A percentile compares a stretch with the other conserved stretches of the same genome.
These are phyloP conservation scores for Aspidapion aeneum DNA, from an alignment of 2,888 invertebrate species.

Conservation along the genomic window DNA sequence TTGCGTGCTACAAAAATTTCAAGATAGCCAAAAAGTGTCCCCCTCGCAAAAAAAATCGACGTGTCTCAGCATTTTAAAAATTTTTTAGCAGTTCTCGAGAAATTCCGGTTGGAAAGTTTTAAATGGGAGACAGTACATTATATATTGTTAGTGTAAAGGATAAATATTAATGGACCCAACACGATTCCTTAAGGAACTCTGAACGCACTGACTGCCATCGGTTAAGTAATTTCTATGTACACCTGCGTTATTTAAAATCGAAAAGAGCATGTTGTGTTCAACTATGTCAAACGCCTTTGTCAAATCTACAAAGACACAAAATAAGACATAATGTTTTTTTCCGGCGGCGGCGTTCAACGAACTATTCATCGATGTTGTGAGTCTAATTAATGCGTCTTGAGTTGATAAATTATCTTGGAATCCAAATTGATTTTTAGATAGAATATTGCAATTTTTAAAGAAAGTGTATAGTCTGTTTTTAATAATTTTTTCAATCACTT, in stretches of 20 bases:
- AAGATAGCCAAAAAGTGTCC: too few species aligned
- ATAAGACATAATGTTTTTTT: neutral
- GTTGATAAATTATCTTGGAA: slow-evolving; percentile 8
- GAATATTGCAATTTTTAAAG: slow-evolving; percentile 9
- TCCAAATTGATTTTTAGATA: slow-evolving; percentile 15
- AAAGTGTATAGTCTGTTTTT: slow-evolving; percentile 13
- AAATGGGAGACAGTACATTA: neutral
- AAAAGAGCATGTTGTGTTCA: neutral
- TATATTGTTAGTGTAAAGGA: slow-evolving; percentile 1
- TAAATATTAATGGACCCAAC: too few species aligned
- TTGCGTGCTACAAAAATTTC: too few species aligned
- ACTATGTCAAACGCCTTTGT: slow-evolving; percentile 16
- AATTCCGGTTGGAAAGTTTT: neutral
- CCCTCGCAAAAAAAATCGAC: too few species aligned
- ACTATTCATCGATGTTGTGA: neutral
- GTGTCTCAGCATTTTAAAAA: too few species aligned
- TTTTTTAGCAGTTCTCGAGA: too few species aligned
- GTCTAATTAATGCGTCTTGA: slow-evolving; percentile 8
- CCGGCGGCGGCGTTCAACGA: neutral
- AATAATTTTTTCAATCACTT: slow-evolving; percentile 13
- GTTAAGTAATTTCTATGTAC: neutral
- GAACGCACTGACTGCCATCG: neutral
- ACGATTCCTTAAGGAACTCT: neutral
- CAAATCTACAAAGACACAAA: slow-evolving; percentile 9
- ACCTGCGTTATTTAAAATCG: neutral